Base-by-base conservation (phyloP, 2,797 vertebrate species). In the Peromyscus aztecus region DNA sequence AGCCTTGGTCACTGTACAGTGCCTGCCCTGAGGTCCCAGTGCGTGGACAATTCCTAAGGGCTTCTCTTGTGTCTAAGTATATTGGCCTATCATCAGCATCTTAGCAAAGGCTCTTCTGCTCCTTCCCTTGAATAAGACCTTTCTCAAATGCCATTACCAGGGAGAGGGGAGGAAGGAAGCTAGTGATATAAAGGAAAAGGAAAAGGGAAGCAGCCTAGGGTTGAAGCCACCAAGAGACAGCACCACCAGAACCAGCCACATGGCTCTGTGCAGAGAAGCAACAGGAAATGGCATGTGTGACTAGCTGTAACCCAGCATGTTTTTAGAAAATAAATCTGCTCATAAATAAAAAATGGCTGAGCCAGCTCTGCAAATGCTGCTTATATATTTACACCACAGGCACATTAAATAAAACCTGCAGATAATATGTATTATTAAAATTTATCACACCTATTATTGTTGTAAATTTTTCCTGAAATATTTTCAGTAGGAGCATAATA, bases 351-450 rank as follows among this genome's bases (percentile, higher is more conserved):
- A 95, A 78, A 88, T 59, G 61, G 34, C 86, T 88, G 67, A 78
- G 80, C 24, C 63, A 82, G 43, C 24, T 59, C 59, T 34, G 61
- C 46, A 59, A 82, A 91, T 34, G 65, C 16, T 93, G 31, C 63
- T 89, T 76, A 84, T 90, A 4, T 78, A 94, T 87, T 95, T 89
- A 93, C 63, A 95, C 81, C 84, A 81, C 21, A 61, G 88, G 95
- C 52, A n/a, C 82, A 90, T 80, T 76, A 94, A 94, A 80, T 76
- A 49, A 90, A 89, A 95, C 49, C 81, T 67, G 71, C 19, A 92
- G 52, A 97, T 81, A 95, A 93, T 76, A 55, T 71, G 23, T 80
- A 65, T 94, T 90, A 96, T 94, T 95, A 82, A 90, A 92, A 65
- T 85, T 87, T 84, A 94, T 71, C 90, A 95, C 23, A 84, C 29